Conservation (phyloP, 1,140 invertebrate genomes). For the Pygmarrhopalites habei region DNA sequence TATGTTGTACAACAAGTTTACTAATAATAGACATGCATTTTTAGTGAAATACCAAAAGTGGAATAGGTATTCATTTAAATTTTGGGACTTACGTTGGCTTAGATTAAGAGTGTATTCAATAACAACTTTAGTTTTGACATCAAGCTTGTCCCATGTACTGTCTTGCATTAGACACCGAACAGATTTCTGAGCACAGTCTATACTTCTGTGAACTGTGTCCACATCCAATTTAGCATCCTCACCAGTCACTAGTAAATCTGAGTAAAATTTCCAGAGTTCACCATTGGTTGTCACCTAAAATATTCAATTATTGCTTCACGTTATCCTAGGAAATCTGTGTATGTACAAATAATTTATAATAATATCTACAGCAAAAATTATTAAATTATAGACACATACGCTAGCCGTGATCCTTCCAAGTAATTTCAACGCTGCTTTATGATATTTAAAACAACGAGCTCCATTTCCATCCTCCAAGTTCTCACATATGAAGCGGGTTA, state of each 20-base stretch:
- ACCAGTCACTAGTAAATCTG: constrained; percentile 48
- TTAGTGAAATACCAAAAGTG: not conserved
- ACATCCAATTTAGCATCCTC: not conserved
- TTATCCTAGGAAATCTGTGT: too few relatives aligned
- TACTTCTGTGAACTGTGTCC: constrained; percentile 5
- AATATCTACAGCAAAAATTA: too few relatives aligned
- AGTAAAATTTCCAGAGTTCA: constrained; percentile 71
- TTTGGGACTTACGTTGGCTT: not conserved
- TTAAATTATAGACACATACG: constrained; percentile 45
- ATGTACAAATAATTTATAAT: too few relatives aligned
- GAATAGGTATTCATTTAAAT: not conserved
- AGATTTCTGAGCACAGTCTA: constrained; percentile 9
- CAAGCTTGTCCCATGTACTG: not conserved
- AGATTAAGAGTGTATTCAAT: constrained; percentile 3
- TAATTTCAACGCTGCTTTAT: constrained; percentile 60
- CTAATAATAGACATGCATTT: not conserved
- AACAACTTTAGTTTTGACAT: not conserved
- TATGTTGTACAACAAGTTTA: not conserved
- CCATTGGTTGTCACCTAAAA: constrained; percentile 55
- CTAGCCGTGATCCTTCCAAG: constrained; percentile 70
- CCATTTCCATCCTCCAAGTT: constrained; percentile 55
- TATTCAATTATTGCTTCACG: too few relatives aligned
- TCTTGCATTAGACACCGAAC: constrained; percentile 7
- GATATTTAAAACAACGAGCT: constrained; percentile 46
- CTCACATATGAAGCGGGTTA: constrained; percentile 63